Base-by-base conservation (phyloP, 1,140 invertebrate genomes). In the Goniozus legneri region DNA sequence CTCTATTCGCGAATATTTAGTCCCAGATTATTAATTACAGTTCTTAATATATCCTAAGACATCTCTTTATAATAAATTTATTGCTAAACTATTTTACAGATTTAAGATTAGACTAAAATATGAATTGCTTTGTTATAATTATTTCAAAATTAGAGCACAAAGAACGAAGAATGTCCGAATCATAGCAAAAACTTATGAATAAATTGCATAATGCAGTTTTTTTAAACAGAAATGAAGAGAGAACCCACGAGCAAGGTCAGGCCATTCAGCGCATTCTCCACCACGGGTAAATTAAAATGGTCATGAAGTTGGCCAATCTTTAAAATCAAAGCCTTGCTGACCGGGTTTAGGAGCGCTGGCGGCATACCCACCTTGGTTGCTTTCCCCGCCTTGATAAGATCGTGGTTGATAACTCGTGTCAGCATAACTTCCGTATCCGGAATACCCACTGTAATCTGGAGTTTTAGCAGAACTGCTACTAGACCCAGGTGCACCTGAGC, bases 231-330 rank as follows among this genome's bases (percentile, higher is more conserved):
- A 52, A 64, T 48, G 51, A 58, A 34, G 48, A 59, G 47, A 65
- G 62, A 71, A 66, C 69, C 66, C 63, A 68, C 64, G 63, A 59
- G 67, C 72, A 73, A 74, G 65, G 56, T 56, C 66, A 65, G 65
- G 62, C 64, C 59, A 56, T 66, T 70, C 44, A 71, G 68, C 69
- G 68, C 68, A 70, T 69, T 65, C 63, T 71, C 67, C 61, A 56
- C 67, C 64, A 61, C 60, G 64, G 61, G 52, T 74, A 43, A 74
- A 73, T 75, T 76, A 76, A 75, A 75, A 76, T 67, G 71, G 78
- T 80, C 79, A 80, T 77, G 79, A 79, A 65, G 78, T 74, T 67
- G 77, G 77, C 79, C 79, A 80, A 67, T 80, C 78, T 77, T 79
- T 80, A 73, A 77, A 80, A 72, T 80, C 79, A 76, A 79, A 80